Evolutionary conservation across 2,888 invertebrate species (phyloP).

Genomic region (Sturmia bella): DNA sequence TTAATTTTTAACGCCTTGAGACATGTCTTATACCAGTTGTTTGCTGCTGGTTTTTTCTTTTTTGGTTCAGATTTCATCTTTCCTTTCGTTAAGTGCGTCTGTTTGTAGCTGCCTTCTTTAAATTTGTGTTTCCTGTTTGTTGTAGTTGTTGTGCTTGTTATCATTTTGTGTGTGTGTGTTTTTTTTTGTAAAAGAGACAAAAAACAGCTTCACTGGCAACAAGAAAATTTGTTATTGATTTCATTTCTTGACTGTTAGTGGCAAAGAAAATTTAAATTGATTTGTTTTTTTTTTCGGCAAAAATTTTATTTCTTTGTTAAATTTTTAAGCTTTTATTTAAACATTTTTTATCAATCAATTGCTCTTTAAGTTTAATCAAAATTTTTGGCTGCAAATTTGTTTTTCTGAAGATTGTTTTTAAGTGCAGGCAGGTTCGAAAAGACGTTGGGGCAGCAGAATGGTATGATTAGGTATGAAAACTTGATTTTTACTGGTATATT

Average conservation of each 20-base stretch:
- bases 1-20: slow-evolving; percentile 61
- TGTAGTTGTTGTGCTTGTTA: slow-evolving; percentile 50
- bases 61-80: slow-evolving; percentile 1
- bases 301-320: background rate
- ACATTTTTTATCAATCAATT: too few species aligned
- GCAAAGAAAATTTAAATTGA: slow-evolving; percentile 32
- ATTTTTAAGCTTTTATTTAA: background rate
- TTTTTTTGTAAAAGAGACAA: slow-evolving; percentile 1
- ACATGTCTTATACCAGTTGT: slow-evolving; percentile 48
- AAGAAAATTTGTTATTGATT: slow-evolving; percentile 53
- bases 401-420: too few species aligned
- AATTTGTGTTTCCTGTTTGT: slow-evolving; percentile 49
- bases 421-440: too few species aligned
- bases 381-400: too few species aligned
- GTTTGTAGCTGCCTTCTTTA: slow-evolving; percentile 33
- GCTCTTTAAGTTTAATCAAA: too few species aligned
- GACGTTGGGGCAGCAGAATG: too few species aligned
- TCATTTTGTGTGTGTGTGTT: too few species aligned
- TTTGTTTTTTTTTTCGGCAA: background rate
- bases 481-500: too few species aligned
- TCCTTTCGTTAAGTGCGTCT: slow-evolving; percentile 26
- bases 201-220: background rate
- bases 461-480: too few species aligned
- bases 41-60: slow-evolving; percentile 9
- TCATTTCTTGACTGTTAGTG: slow-evolving; percentile 33